phyloP scores from a whole-genome alignment of 2,797 vertebrate genomes.

The Phataginus tetradactyla region DNA sequence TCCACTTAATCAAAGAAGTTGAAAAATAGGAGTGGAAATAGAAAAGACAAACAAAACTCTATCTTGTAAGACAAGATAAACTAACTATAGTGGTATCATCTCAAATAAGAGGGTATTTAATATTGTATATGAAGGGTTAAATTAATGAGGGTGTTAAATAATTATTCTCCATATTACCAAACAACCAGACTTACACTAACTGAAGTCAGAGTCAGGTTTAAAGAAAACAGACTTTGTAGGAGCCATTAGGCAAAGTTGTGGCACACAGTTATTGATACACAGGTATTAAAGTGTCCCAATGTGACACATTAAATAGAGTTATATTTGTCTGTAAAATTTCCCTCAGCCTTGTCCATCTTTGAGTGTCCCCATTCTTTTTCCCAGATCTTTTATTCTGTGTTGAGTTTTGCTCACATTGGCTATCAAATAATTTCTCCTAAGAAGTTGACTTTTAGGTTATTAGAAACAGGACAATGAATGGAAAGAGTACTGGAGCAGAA shows the following conservation, averaged over 20 bases:
- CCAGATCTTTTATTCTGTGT: neutral
- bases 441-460: neutral
- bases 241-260: neutral
- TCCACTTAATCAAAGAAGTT: neutral
- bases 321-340: neutral
- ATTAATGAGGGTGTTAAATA: neutral
- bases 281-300: neutral
- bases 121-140: conserved; percentile 24
- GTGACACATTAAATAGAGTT: neutral
- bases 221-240: neutral
- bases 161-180: neutral
- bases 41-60: neutral
- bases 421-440: conserved; percentile 16
- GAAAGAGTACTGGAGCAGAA: neutral
- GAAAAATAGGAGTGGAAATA: neutral
- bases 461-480: neutral
- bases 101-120: neutral
- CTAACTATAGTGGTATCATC: neutral
- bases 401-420: neutral
- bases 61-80: neutral
- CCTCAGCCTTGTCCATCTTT: neutral
- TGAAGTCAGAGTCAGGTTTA: neutral
- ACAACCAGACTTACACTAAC: neutral
- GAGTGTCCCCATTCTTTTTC: neutral
- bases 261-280: neutral